Evolutionary conservation across 2,113 vertebrate species (phyloP).

Genomic region (Carettochelys insculpta): DNA sequence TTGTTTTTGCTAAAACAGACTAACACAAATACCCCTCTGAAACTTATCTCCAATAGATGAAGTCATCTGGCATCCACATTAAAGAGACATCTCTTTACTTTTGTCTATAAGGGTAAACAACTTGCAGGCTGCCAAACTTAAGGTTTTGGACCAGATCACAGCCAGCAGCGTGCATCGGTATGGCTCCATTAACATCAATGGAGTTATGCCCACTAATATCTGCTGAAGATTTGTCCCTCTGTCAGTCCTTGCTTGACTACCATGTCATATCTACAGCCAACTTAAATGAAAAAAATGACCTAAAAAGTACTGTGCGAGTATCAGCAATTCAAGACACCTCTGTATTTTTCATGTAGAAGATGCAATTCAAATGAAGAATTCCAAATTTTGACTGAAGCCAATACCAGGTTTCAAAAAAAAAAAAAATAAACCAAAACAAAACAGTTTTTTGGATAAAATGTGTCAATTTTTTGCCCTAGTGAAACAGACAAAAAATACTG

Average conservation of each 20-base stretch:
- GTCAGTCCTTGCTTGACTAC: not conserved
- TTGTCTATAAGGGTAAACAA: not conserved
- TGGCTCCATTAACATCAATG: not conserved
- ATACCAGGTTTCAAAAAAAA: not conserved
- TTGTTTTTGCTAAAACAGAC: no score
- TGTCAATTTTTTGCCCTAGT: not conserved
- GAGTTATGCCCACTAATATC: not conserved
- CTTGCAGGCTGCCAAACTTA: not conserved
- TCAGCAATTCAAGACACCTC: not conserved
- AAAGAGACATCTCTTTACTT: not conserved
- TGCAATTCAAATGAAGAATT: not conserved
- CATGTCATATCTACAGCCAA: not conserved
- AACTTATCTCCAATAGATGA: not conserved
- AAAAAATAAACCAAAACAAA: no score
- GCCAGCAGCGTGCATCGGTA: accelerated
- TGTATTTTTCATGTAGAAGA: not conserved
- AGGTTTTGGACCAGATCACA: not conserved
- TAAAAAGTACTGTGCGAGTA: not conserved
- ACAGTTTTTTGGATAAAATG: not conserved
- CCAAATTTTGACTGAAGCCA: not conserved
- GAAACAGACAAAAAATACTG: not conserved
- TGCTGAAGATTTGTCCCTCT: not conserved
- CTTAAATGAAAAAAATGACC: not conserved
- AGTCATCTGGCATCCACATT: not conserved
- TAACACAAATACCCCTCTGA: no score